Percentiles rank a stretch among this genome's conserved stretches.
phyloP scores from a whole-genome alignment of 2,888 invertebrate species.

The Eremobia ochroleuca region DNA sequence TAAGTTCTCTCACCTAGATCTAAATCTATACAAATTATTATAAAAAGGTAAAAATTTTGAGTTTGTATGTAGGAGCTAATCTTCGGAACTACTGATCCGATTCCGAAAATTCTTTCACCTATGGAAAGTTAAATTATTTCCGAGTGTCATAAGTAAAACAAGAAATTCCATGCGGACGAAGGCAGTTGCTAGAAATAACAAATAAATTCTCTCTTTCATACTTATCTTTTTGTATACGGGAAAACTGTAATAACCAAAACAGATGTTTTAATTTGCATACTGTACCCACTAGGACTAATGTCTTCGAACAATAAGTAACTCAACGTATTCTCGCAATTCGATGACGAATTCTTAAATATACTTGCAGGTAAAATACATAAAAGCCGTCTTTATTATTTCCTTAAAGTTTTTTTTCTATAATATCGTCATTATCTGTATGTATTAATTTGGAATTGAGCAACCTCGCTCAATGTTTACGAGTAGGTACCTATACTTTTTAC shows the following conservation, averaged over 20 bases:
- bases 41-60: too few species aligned
- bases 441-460: constrained; percentile 26
- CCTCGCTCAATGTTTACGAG: constrained; percentile 33
- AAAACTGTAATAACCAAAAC: constrained; percentile 19
- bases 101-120: too few species aligned
- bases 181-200: neutral
- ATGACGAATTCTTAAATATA: constrained; percentile 40
- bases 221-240: neutral
- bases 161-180: too few species aligned
- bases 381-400: constrained; percentile 47
- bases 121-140: too few species aligned
- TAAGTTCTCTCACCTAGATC: neutral
- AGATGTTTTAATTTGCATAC: constrained; percentile 36
- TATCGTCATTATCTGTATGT: constrained; percentile 20
- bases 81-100: too few species aligned
- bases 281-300: constrained; percentile 17
- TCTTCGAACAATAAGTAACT: constrained; percentile 4
- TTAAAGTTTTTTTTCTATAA: constrained; percentile 36
- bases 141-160: too few species aligned
- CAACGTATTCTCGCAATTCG: constrained; percentile 26
- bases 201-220: neutral
- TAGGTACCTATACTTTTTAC: constrained; percentile 29
- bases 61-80: too few species aligned
- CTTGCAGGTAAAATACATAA: constrained; percentile 20
- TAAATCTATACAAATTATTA: too few species aligned